Evolutionary conservation across 2,113 vertebrate species (phyloP).

Genomic region (Rhinogobius similis): DNA sequence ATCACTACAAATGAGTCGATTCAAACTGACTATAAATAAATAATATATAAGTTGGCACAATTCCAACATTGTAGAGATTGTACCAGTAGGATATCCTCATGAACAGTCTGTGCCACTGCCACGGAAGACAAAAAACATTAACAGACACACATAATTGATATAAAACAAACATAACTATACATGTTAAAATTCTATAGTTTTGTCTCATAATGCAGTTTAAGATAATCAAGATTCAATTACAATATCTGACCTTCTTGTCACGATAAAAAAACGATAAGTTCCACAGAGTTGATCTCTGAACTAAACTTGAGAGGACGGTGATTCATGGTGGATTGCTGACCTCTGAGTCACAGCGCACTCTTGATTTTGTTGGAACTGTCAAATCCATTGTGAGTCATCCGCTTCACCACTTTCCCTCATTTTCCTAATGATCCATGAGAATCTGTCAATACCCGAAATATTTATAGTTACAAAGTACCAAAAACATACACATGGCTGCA

Average conservation of each 20-base stretch:
- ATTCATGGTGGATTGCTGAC: not conserved
- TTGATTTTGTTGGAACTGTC: slow-evolving; percentile 6
- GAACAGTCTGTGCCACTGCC: not conserved
- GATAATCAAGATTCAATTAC: no score
- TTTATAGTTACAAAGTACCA: not conserved
- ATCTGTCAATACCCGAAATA: slow-evolving; percentile 3
- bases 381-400: slow-evolving; percentile 5
- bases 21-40: not conserved
- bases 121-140: no score
- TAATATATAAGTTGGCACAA: not conserved
- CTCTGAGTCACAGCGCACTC: not conserved
- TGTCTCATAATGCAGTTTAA: not conserved
- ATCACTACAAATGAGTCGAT: not conserved
- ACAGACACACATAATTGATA: no score
- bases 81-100: no score
- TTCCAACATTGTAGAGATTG: not conserved
- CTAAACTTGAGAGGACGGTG: not conserved
- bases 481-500: not conserved
- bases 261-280: not conserved
- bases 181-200: no score
- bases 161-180: no score
- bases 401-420: not conserved
- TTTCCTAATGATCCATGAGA: slow-evolving; percentile 2
- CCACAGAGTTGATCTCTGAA: not conserved
- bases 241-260: not conserved